Evolutionary conservation across 2,888 invertebrate genomes (phyloP), one percentile per base, ranked within the genome.

Genomic region (Cheilosia vernalis): DNA sequence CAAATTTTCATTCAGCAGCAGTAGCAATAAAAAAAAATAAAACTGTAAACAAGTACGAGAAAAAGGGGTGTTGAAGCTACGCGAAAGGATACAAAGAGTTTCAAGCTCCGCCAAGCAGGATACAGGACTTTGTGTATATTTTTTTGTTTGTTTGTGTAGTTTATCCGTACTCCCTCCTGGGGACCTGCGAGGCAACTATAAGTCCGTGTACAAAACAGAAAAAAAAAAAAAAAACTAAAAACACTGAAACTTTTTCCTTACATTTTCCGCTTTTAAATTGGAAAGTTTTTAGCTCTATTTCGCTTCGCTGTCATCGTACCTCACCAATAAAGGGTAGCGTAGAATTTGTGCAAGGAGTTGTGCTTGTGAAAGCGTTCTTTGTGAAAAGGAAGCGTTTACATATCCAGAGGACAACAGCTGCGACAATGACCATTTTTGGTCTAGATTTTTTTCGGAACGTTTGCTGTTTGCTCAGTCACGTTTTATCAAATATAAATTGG

Each of bases 51-150:
- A n/a, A n/a, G n/a, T n/a, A n/a, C n/a, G n/a, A n/a, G n/a, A n/a
- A n/a, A n/a, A 42, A 47, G 51, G 21, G 17, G 13, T 42, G 53
- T 33, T 64, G 30, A 24, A 63, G 49, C 63, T 30, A 63, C 67
- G 44, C 53, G 51, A 56, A 82, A 47, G 77, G 82, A 77, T 66
- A 72, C 53, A 82, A 77, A 82, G 78, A 70, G 63, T 58, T 66
- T 49, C 24, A 58, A 69, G 69, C 49, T 56, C 61, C 40, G 61
- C 56, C 69, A 64, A 77, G 51, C 77, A 58, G 64, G 70, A 70
- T 70, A 64, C 64, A 70, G 61, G 63, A 42, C 49, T 64, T 63
- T 64, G 27, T 42, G 60, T 76, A 55, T 49, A 44, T 42, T 24
- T 44, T n/a, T n/a, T n/a, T n/a, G n/a, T n/a, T 7, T 42, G 30